Base-by-base conservation (phyloP, 2,113 vertebrate species). In the Chrysemys picta region DNA sequence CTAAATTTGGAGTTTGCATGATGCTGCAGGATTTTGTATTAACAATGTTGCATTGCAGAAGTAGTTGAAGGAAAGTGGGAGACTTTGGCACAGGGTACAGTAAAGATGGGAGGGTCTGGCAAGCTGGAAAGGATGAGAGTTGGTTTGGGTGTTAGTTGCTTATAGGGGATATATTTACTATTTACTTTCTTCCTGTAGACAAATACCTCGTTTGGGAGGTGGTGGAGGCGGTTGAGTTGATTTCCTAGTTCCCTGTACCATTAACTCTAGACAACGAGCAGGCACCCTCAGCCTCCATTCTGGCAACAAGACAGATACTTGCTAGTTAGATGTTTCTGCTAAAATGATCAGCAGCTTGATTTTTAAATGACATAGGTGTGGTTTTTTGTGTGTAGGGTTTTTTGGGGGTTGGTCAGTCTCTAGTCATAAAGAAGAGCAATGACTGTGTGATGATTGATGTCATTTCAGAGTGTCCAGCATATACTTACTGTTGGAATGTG, bases 31-130 rank as follows among this genome's bases (percentile, higher is more conserved):
- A 62, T 62, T 84, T 22, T 84, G 5, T 47, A 59, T 59, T 83
- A 29, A 56, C 38, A 14, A 65, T 24, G 19, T 65, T 84, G 59
- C 45, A 5, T 45, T 62, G 17, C 3, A 21, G 17, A 62, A 7
- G 14, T 8, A n/a, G 12, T 35, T 14, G 47, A 38, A 25, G 7
- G 7, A 17, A 12, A 5, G 0, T 10, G 0, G 3, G 76, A 4
- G 29, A 42, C 47, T 81, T 85, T n/a, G 4, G 2, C 7, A 49
- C 5, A n/a, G 42, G 10, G 8, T 54, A 54, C 7, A 3, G 24
- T 2, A 2, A 45, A 11, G 4, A 13, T 35, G 27, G 80, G 35
- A n/a, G 62, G 52, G 8, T 1, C 53, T 11, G 50, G 19, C 21
- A 5, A 1, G 11, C 22, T 13, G 5, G 6, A 11, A 31, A 35